Percentiles rank a stretch among this genome's conserved stretches.
phyloP scores from a whole-genome alignment of 1,140 invertebrate genomes.

The Galleria mellonella region DNA sequence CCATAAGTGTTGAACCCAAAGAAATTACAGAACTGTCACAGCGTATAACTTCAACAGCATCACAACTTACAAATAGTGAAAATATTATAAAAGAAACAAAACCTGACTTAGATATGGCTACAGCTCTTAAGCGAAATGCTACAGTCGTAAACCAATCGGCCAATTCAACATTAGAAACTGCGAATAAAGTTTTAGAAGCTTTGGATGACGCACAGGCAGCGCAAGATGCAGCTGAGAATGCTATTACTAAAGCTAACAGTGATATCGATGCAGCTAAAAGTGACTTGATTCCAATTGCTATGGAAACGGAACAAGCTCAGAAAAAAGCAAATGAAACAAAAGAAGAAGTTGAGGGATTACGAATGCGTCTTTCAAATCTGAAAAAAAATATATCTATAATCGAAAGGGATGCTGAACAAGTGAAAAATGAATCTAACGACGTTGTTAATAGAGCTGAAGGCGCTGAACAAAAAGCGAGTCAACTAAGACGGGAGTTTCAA shows the following conservation, averaged over 20 bases:
- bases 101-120: conserved; percentile 83
- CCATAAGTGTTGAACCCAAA: conserved; percentile 81
- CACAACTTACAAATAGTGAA: conserved; percentile 91
- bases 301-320: conserved; percentile 84
- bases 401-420: conserved; percentile 76
- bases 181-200: conserved; percentile 75
- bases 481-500: conserved; percentile 61
- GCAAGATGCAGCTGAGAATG: conserved; percentile 84
- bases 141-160: conserved; percentile 83
- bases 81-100: conserved; percentile 90
- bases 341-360: conserved; percentile 79
- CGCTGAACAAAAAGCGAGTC: conserved; percentile 61
- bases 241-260: conserved; percentile 86
- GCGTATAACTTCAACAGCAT: conserved; percentile 90
- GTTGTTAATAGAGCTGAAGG: conserved; percentile 65
- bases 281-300: conserved; percentile 80
- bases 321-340: conserved; percentile 83
- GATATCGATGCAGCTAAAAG: conserved; percentile 85
- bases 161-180: conserved; percentile 74
- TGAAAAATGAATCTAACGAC: conserved; percentile 74
- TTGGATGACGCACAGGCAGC: conserved; percentile 82
- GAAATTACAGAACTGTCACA: conserved; percentile 89
- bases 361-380: conserved; percentile 80
- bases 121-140: conserved; percentile 84
- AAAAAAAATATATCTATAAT: conserved; percentile 87